Conservation (phyloP, 37 sponge, comb jelly and placozoan genomes). For the Beroe forskalii region DNA sequence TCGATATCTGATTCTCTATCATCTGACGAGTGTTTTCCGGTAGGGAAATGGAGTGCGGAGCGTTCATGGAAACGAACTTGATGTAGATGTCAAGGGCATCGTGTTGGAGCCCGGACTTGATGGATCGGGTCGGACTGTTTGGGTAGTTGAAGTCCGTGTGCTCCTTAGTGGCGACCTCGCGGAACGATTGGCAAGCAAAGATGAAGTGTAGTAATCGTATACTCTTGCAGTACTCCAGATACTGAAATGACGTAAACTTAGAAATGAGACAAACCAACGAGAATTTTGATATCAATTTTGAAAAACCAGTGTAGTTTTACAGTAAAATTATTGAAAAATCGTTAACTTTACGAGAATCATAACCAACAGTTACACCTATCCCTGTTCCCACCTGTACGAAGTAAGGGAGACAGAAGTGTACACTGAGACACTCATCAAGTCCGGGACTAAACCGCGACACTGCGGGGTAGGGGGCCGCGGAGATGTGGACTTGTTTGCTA, state of each 20-base stretch:
- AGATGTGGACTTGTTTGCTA: conserved; percentile 4
- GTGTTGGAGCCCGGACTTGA: not conserved
- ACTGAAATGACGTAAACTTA: conserved; percentile 45
- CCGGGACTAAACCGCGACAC: conserved; percentile 6
- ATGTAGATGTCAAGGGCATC: conserved; percentile 54
- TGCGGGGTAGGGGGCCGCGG: conserved; percentile 40
- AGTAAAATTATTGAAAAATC: not conserved
- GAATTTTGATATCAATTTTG: no score
- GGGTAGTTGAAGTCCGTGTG: not conserved
- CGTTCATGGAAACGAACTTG: conserved; percentile 46
- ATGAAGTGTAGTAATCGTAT: conserved; percentile 60
- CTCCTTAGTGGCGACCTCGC: not conserved
- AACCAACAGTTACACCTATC: not conserved
- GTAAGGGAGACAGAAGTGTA: conserved; percentile 3
- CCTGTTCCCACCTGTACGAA: conserved; percentile 19
- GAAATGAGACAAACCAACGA: no score
- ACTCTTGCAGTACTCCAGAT: conserved; percentile 61
- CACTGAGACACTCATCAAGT: conserved; percentile 31
- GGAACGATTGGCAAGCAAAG: conserved; percentile 50
- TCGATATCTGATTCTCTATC: conserved; percentile 50
- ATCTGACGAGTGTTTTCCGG: conserved; percentile 1
- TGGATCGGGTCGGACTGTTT: conserved; percentile 10
- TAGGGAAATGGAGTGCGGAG: conserved; percentile 25
- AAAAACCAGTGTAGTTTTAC: no score
- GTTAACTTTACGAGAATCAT: not conserved